Percentiles rank a stretch among this genome's conserved stretches.
These are phyloP conservation scores for Chaetops frenatus DNA, from an alignment of 2,113 vertebrate species.

Conservation along the genomic window DNA sequence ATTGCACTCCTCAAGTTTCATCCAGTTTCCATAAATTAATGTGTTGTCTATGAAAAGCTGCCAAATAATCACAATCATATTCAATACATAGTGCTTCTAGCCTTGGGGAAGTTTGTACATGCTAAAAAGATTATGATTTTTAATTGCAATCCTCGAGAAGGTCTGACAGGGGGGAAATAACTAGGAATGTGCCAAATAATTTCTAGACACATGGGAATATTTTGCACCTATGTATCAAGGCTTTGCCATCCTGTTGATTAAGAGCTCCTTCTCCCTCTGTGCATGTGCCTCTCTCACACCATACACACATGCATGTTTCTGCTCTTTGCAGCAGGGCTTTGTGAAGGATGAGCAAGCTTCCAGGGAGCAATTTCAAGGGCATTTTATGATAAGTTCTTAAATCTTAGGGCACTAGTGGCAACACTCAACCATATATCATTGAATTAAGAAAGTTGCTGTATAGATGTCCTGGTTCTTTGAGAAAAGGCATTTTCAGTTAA, in stretches of 20 bases:
- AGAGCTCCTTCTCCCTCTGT: background rate
- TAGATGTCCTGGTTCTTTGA: slow-evolving; percentile 11
- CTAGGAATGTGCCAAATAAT: slow-evolving; percentile 50
- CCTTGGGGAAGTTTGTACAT: slow-evolving; percentile 60
- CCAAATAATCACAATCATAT: slow-evolving; percentile 64
- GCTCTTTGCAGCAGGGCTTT: background rate
- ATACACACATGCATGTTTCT: background rate
- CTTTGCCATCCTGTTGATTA: slow-evolving; percentile 49
- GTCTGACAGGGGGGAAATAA: slow-evolving; percentile 52
- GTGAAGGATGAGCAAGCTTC: slow-evolving; percentile 47
- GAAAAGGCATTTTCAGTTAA: slow-evolving; percentile 47
- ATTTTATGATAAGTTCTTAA: slow-evolving; percentile 56
- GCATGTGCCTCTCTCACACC: background rate
- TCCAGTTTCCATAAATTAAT: slow-evolving; percentile 68
- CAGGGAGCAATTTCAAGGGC: slow-evolving; percentile 45
- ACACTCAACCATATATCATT: slow-evolving; percentile 13
- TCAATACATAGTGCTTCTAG: slow-evolving; percentile 40
- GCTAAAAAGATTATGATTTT: slow-evolving; percentile 70
- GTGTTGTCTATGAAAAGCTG: slow-evolving; percentile 59
- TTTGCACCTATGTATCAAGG: slow-evolving; percentile 45
- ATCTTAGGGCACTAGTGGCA: slow-evolving; percentile 26
- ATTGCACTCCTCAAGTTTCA: slow-evolving; percentile 39
- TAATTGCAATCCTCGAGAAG: slow-evolving; percentile 64
- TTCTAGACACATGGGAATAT: slow-evolving; percentile 39
- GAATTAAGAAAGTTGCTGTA: slow-evolving; percentile 47